Percentiles rank a stretch among this genome's conserved stretches.
These are phyloP conservation scores for Ceyx erithaca DNA, from an alignment of 2,797 vertebrate genomes.

Conservation along the genomic window DNA sequence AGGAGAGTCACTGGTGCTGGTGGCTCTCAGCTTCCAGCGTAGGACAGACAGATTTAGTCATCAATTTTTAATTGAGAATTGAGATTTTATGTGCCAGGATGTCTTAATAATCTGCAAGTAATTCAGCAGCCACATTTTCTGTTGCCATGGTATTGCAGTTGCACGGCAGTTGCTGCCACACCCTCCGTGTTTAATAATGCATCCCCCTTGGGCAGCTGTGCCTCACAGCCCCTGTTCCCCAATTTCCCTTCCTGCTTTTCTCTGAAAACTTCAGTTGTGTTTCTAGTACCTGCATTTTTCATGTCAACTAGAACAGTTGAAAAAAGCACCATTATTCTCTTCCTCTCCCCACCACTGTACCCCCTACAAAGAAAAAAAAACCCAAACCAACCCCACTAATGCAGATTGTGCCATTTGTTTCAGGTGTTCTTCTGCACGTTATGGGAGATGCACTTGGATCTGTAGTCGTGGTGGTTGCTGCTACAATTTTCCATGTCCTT, in stretches of 20 bases:
- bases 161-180: not conserved
- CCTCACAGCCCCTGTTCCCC: not conserved
- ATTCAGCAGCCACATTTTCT: not conserved
- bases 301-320: not conserved
- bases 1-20: not conserved
- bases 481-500: constrained; percentile 82
- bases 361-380: too few relatives aligned
- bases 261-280: not conserved
- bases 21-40: not conserved
- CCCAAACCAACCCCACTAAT: not conserved
- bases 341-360: too few relatives aligned
- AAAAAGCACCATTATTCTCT: not conserved
- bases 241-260: not conserved
- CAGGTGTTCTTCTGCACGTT: constrained; percentile 88
- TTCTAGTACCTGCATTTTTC: not conserved
- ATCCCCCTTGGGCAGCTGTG: not conserved
- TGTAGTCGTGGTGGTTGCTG: constrained; percentile 84
- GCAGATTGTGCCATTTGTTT: constrained; percentile 15
- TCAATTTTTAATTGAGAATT: not conserved
- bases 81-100: not conserved
- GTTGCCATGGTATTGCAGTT: constrained; percentile 42
- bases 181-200: not conserved
- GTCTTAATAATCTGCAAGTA: constrained; percentile 1
- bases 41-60: not conserved
- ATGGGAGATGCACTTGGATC: constrained; percentile 89